Evolutionary conservation across 35 echinoderm and acorn worm genomes (phyloP), one percentile per base, ranked within the genome.

Genomic region (Holothuria glaberrima): DNA sequence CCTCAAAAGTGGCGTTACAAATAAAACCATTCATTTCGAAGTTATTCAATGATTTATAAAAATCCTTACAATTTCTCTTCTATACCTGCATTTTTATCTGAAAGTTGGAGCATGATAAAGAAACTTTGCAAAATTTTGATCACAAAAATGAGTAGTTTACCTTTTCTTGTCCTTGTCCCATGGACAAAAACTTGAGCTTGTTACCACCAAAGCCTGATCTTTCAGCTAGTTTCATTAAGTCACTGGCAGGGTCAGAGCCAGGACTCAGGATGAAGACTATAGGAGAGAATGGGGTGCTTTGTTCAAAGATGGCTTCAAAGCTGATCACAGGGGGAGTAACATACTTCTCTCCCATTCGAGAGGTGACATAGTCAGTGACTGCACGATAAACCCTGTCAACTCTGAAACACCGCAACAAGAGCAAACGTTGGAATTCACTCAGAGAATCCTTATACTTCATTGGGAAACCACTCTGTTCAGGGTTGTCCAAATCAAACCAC

Each of bases 241-340:
- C 95, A 80, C 95, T 94, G 16, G 95, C 95, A 20, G 95, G 95
- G 74, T 97, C 95, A 1, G 95, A 97, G n/a, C 95, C 95, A 44
- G 95, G 95, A 67, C 95, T 97, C 41, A 97, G 87, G 75, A 97
- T 97, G 87, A 97, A 97, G 80, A 97, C 95, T 26, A 97, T 97
- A 6, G 95, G 95, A 19, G 95, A 94, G 22, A 97, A 92, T 18
- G 95, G 95, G 7, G 92, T 93, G 44, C 95, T 98, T 90, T 98
- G 95, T 21, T 98, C 95, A 75, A 92, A 98, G 81, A 98, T 98
- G 63, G 95, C 90, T 66, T 98, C 95, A 82, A 94, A 98, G 86
- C 95, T 98, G 87, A 98, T 98, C 19, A 98, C 95, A 25, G 95
- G 95, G 20, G 95, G 95, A 16, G 95, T 98, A 12, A 98, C 95